Evolutionary conservation across 2,888 invertebrate species (phyloP).

Genomic region (Stenolophus ochropezus): DNA sequence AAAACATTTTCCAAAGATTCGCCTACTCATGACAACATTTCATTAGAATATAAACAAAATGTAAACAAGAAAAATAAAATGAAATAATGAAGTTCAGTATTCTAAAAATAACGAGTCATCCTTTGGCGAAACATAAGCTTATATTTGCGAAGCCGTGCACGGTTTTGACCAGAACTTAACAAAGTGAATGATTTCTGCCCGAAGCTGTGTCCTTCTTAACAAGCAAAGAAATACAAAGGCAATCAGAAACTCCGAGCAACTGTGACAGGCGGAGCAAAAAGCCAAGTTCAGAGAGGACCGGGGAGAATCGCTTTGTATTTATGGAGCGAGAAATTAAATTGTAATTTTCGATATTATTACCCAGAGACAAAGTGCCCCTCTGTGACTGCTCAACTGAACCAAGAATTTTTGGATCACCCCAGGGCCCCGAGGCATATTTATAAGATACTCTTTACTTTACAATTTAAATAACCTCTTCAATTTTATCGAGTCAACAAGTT

Average conservation of each 20-base stretch:
- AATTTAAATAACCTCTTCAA: neutral
- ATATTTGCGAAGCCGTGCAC: constrained; percentile 12
- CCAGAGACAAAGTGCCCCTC: constrained; percentile 38
- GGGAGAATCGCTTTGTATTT: constrained; percentile 47
- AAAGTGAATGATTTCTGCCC: constrained; percentile 42
- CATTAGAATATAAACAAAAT: neutral
- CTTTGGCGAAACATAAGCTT: neutral
- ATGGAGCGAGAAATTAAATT: constrained; percentile 55
- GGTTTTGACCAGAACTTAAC: constrained; percentile 44
- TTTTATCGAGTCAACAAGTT: neutral
- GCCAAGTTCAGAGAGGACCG: neutral
- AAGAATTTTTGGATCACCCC: neutral
- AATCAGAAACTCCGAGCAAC: constrained; percentile 29
- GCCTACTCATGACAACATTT: neutral
- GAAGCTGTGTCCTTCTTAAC: constrained; percentile 17
- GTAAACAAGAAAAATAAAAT: neutral
- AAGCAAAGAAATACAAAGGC: constrained; percentile 46
- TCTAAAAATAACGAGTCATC: neutral
- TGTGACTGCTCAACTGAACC: neutral
- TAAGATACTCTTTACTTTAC: neutral
- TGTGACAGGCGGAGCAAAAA: constrained; percentile 17
- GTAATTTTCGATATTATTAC: constrained; percentile 57
- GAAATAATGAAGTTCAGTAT: constrained; percentile 18
- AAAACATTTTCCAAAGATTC: neutral
- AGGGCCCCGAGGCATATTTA: neutral